Conservation (phyloP, 2,113 vertebrate species). For the Calyptommatus sinebrachiatus region DNA sequence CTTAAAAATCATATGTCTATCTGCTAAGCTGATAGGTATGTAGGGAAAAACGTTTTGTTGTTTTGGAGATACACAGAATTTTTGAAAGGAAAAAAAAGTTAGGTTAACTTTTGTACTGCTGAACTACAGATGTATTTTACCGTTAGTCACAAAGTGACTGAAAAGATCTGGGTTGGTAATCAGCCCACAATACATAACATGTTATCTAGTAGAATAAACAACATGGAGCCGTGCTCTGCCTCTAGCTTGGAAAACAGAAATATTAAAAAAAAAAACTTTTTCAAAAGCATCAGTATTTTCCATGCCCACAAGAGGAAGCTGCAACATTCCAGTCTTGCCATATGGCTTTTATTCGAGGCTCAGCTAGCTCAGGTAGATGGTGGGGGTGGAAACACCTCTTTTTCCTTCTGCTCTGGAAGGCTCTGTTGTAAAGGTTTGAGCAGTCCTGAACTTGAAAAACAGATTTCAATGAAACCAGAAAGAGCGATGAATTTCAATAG, state of each 20-base stretch:
- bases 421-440: background rate
- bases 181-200: constrained; percentile 41
- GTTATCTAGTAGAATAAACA: constrained; percentile 35
- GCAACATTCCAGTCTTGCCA: background rate
- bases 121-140: constrained; percentile 43
- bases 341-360: background rate
- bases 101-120: constrained; percentile 54
- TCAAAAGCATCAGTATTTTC: background rate
- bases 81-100: constrained; percentile 48
- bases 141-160: constrained; percentile 28
- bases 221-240: constrained; percentile 7
- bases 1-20: constrained; percentile 58
- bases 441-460: background rate
- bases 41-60: constrained; percentile 50
- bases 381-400: background rate
- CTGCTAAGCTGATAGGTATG: constrained; percentile 60
- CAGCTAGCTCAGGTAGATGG: background rate
- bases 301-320: background rate
- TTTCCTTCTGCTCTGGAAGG: background rate
- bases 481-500: no score
- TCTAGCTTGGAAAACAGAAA: constrained; percentile 22
- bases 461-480: no score
- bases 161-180: constrained; percentile 43
- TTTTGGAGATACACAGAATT: constrained; percentile 64
- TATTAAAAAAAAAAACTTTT: constrained; percentile 6